A percentile compares a stretch with the other conserved stretches of the same genome.
phyloP scores from a whole-genome alignment of 2,113 vertebrate species.

The Lepus europaeus region DNA sequence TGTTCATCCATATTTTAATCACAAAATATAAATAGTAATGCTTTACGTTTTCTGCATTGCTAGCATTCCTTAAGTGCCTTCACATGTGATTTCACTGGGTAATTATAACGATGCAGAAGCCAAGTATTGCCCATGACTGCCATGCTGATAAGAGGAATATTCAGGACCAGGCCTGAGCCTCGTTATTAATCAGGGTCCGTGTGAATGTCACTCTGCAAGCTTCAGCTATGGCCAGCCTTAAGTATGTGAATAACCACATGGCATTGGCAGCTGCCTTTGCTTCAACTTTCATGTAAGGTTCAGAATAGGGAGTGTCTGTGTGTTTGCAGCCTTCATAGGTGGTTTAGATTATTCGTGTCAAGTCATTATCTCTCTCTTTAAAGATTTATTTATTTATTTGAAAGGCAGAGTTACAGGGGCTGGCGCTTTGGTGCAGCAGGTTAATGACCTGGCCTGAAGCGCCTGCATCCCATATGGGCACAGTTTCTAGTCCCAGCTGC shows the following conservation, averaged over 20 bases:
- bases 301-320: neutral
- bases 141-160: neutral
- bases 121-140: neutral
- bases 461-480: too few relatives aligned
- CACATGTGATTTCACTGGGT: neutral
- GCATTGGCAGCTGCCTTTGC: neutral
- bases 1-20: neutral
- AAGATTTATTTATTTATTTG: too few relatives aligned
- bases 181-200: neutral
- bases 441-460: too few relatives aligned
- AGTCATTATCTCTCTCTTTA: neutral
- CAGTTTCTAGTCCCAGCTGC: too few relatives aligned
- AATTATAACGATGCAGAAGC: neutral
- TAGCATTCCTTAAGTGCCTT: neutral
- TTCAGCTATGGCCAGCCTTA: neutral
- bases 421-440: too few relatives aligned
- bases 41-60: neutral
- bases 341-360: constrained; percentile 38
- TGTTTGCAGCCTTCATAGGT: neutral
- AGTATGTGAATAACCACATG: neutral
- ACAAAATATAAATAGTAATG: neutral
- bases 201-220: neutral
- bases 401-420: too few relatives aligned
- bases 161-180: neutral
- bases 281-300: neutral